Percentiles rank a stretch among this genome's conserved stretches.
Evolutionary conservation across 2,888 invertebrate species (phyloP).

Genomic region (Bembecia ichneumoniformis): DNA sequence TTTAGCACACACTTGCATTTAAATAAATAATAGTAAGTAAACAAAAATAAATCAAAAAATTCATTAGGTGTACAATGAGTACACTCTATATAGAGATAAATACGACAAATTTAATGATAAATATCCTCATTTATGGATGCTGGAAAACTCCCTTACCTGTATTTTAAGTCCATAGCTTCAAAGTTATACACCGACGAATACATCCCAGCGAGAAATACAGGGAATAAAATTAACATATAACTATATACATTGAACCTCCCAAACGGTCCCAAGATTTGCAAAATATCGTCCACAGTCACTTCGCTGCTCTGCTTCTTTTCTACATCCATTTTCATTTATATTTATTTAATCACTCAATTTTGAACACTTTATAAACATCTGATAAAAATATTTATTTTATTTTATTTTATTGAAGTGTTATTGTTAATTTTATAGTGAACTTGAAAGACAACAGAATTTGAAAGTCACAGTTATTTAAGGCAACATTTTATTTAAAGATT

Average conservation of each 20-base stretch:
- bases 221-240: slow-evolving; percentile 49
- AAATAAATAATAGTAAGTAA: too few species aligned
- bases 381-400: too few species aligned
- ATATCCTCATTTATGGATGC: background rate
- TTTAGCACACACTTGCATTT: too few species aligned
- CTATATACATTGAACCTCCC: slow-evolving; percentile 52
- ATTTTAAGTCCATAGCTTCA: slow-evolving; percentile 58
- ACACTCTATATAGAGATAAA: too few species aligned
- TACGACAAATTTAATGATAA: too few species aligned
- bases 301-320: slow-evolving; percentile 46
- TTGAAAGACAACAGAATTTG: too few species aligned
- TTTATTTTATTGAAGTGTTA: too few species aligned
- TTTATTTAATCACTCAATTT: background rate
- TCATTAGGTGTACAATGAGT: too few species aligned
- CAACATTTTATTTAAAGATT: too few species aligned
- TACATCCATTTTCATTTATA: slow-evolving; percentile 41
- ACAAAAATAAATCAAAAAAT: too few species aligned
- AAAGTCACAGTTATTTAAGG: too few species aligned
- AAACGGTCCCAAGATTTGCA: slow-evolving; percentile 51
- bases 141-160: slow-evolving; percentile 34
- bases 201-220: slow-evolving; percentile 57
- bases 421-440: too few species aligned
- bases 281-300: slow-evolving; percentile 60
- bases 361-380: background rate
- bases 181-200: slow-evolving; percentile 64